Evolutionary conservation across 1,140 invertebrate species (phyloP).

Genomic region (Arctopsyche grandis): DNA sequence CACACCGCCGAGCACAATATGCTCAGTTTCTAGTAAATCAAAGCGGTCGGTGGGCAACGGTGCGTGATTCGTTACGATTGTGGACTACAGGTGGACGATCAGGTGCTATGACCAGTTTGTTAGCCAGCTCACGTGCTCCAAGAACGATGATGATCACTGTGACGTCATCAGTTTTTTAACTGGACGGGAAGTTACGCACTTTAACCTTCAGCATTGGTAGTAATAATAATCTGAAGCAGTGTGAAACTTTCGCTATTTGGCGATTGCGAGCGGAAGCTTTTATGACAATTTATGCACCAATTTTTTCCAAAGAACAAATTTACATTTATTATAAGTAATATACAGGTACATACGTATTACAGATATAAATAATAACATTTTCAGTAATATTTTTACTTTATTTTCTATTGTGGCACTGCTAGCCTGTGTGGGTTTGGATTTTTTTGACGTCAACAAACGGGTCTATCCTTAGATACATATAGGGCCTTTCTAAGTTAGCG

Average conservation of each 20-base stretch:
- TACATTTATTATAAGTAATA: background rate
- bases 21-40: slow-evolving; percentile 9
- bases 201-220: background rate
- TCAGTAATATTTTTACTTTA: too few species aligned
- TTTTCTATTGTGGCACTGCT: too few species aligned
- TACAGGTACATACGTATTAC: background rate
- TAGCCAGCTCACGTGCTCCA: too few species aligned
- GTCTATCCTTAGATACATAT: too few species aligned
- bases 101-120: too few species aligned
- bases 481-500: too few species aligned
- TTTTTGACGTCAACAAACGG: too few species aligned
- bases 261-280: background rate
- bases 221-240: too few species aligned
- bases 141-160: background rate
- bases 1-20: background rate
- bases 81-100: background rate
- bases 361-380: too few species aligned
- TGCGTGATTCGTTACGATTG: slow-evolving; percentile 17
- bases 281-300: background rate
- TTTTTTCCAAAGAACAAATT: background rate
- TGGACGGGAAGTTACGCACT: background rate
- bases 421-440: too few species aligned
- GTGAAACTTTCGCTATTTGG: too few species aligned
- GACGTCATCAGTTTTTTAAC: background rate
- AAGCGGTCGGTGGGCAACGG: slow-evolving; percentile 18